Conservation (phyloP, 1,140 invertebrate genomes). For the Atta colombica region DNA sequence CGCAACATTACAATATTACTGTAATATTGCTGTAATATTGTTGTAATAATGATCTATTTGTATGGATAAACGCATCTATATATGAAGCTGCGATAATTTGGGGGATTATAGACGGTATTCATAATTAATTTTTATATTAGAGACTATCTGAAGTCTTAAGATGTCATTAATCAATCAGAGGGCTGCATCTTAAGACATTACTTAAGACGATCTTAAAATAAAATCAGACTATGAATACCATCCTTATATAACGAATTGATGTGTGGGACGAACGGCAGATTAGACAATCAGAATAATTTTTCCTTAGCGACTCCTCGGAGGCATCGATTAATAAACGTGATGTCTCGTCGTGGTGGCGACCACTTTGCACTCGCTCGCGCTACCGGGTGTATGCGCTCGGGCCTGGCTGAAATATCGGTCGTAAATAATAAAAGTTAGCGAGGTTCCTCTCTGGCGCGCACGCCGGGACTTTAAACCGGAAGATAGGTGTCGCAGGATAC, state of each 20-base stretch:
- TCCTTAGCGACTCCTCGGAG: background rate
- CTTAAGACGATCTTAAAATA: too few species aligned
- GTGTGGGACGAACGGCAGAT: background rate
- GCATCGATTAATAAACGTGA: slow-evolving; percentile 65
- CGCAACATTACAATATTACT: too few species aligned
- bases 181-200: too few species aligned
- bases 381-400: slow-evolving; percentile 68
- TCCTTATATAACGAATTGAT: background rate
- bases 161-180: too few species aligned
- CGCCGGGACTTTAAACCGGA: slow-evolving; percentile 86
- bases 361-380: slow-evolving; percentile 67
- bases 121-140: too few species aligned
- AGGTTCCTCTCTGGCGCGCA: slow-evolving; percentile 84
- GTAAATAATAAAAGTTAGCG: slow-evolving; percentile 88
- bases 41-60: too few species aligned
- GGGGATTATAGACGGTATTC: background rate
- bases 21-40: too few species aligned
- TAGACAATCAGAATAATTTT: slow-evolving; percentile 18
- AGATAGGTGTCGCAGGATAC: slow-evolving; percentile 87
- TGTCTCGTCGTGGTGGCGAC: slow-evolving; percentile 23
- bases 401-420: slow-evolving; percentile 86
- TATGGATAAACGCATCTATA: background rate
- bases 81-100: slow-evolving; percentile 39
- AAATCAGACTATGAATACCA: too few species aligned
- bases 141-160: too few species aligned